phyloP scores from a whole-genome alignment of 1,140 invertebrate species.

The Planococcus citri region DNA sequence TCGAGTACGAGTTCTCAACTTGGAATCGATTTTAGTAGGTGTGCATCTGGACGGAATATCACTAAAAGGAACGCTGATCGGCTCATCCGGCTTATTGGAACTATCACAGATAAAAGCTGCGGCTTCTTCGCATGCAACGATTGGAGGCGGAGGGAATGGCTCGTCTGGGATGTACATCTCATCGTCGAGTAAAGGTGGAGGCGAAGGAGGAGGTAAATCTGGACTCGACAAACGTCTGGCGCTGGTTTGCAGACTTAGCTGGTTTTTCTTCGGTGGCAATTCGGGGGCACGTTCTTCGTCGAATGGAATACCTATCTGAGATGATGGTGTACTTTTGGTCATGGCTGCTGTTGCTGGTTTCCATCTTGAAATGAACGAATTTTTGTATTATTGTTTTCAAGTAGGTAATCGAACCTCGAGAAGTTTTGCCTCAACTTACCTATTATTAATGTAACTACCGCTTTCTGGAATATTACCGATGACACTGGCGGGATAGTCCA shows the following conservation, averaged over 20 bases:
- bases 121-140: constrained; percentile 29
- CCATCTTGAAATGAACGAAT: constrained; percentile 35
- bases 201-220: constrained; percentile 32
- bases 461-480: too few species aligned
- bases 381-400: background rate
- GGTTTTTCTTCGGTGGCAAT: constrained; percentile 57
- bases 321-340: background rate
- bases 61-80: too few species aligned
- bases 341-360: constrained; percentile 46
- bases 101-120: background rate
- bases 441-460: too few species aligned
- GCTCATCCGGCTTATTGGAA: background rate
- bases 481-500: too few species aligned
- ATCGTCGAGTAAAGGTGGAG: constrained; percentile 28
- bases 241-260: constrained; percentile 35
- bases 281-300: constrained; percentile 60
- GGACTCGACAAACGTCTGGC: constrained; percentile 24
- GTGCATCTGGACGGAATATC: too few species aligned
- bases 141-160: constrained; percentile 57
- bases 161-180: constrained; percentile 47
- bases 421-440: too few species aligned
- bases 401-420: too few species aligned
- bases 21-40: too few species aligned
- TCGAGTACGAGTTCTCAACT: too few species aligned
- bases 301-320: constrained; percentile 38